Percentiles rank a stretch among this genome's conserved stretches.
These are phyloP conservation scores for Paramuricea clavata DNA, from an alignment of 92 coral and sea anemone species.

Conservation along the genomic window DNA sequence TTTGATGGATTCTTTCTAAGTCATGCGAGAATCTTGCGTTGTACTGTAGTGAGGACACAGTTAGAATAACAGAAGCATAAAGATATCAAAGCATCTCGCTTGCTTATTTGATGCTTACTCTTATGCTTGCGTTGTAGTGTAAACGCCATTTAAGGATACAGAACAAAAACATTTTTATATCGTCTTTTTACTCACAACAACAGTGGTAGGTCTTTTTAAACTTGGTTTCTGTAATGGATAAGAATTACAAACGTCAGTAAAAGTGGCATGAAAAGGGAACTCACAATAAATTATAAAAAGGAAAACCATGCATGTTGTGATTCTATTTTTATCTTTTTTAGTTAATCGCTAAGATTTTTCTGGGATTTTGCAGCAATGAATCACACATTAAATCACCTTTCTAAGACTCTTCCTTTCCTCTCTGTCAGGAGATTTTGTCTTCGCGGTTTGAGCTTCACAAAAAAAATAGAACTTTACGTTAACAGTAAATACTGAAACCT, in stretches of 20 bases:
- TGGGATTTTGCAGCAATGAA: background rate
- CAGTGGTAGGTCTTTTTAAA: conserved; percentile 40
- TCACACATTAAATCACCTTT: background rate
- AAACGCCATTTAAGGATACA: background rate
- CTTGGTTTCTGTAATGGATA: conserved; percentile 33
- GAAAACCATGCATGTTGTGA: too few relatives aligned
- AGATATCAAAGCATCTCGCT: too few relatives aligned
- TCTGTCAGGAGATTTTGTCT: conserved; percentile 11
- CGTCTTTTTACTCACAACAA: conserved; percentile 28
- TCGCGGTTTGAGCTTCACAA: conserved; percentile 2
- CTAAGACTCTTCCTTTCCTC: conserved; percentile 5
- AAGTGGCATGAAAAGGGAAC: too few relatives aligned
- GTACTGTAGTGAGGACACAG: too few relatives aligned
- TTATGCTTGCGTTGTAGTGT: too few relatives aligned
- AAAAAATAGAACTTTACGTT: background rate
- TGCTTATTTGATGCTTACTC: too few relatives aligned
- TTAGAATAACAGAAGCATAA: too few relatives aligned
- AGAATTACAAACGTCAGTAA: background rate
- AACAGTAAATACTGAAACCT: too few relatives aligned
- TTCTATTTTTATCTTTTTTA: too few relatives aligned
- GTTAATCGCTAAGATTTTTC: background rate
- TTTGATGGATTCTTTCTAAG: too few relatives aligned
- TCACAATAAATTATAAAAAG: too few relatives aligned
- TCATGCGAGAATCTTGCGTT: too few relatives aligned
- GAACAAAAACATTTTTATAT: background rate